These are phyloP conservation scores for Scotopteryx bipunctaria DNA, from an alignment of 2,888 invertebrate genomes.

Conservation along the genomic window DNA sequence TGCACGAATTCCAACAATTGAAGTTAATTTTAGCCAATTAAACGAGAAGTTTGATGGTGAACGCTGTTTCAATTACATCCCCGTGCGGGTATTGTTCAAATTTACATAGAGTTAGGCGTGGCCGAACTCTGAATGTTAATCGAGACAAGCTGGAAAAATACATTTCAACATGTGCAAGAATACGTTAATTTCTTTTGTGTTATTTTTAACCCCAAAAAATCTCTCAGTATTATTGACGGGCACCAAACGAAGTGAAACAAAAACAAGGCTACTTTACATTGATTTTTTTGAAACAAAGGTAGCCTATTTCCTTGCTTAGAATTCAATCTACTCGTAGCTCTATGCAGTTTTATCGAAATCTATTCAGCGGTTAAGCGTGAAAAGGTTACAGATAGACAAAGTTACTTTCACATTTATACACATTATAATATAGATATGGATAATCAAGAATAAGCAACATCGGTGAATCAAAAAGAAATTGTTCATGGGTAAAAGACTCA, in stretches of 20 bases:
- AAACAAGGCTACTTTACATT: neutral
- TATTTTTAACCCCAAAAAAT: neutral
- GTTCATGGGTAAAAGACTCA: too few relatives aligned
- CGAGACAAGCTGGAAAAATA: constrained; percentile 16
- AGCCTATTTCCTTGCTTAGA: too few relatives aligned
- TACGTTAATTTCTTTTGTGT: constrained; percentile 12
- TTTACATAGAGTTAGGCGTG: constrained; percentile 40
- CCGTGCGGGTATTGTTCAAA: constrained; percentile 40
- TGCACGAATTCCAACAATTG: constrained; percentile 11
- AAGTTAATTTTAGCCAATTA: constrained; percentile 25
- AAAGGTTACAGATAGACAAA: too few relatives aligned
- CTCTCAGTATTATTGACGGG: neutral
- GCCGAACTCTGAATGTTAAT: constrained; percentile 34
- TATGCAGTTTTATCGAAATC: too few relatives aligned
- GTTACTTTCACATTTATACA: too few relatives aligned
- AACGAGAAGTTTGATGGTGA: constrained; percentile 27
- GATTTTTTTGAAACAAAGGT: too few relatives aligned
- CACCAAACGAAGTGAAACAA: too few relatives aligned
- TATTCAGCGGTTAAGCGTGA: too few relatives aligned
- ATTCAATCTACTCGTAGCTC: too few relatives aligned
- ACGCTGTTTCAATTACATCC: constrained; percentile 37
- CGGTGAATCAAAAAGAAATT: too few relatives aligned
- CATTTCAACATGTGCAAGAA: constrained; percentile 30
- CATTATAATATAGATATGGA: too few relatives aligned
- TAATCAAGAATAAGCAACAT: too few relatives aligned